These are phyloP conservation scores for Gobio gobio DNA, from an alignment of 2,113 vertebrate genomes.

Conservation along the genomic window DNA sequence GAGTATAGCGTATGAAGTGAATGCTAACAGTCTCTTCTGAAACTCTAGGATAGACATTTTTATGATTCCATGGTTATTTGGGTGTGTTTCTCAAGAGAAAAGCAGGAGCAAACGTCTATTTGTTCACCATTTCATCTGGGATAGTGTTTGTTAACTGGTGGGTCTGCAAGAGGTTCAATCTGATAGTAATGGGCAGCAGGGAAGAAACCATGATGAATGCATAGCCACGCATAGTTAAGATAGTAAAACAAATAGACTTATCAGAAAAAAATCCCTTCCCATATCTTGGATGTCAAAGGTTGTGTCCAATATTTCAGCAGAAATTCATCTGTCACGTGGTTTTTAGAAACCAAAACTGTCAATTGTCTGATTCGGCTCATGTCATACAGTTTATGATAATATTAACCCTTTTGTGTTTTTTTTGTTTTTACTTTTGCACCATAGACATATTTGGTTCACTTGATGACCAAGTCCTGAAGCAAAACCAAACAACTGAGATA, in stretches of 20 bases:
- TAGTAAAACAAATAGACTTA: not conserved
- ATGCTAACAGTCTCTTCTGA: not conserved
- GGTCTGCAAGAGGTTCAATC: not conserved
- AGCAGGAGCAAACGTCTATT: not conserved
- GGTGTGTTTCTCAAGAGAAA: not conserved
- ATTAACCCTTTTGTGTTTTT: not conserved
- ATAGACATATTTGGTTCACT: not conserved
- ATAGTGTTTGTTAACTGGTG: not conserved
- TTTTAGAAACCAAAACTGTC: not conserved
- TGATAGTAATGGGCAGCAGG: not conserved
- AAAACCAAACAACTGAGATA: not conserved
- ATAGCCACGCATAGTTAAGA: not conserved
- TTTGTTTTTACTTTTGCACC: not conserved
- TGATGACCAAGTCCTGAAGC: not conserved
- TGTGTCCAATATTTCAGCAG: not conserved
- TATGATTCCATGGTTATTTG: not conserved
- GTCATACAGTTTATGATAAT: not conserved
- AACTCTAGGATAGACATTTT: not conserved
- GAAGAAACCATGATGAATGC: not conserved
- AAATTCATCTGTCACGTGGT: not conserved
- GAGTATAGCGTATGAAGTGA: not conserved
- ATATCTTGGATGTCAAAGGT: slow-evolving; percentile 10
- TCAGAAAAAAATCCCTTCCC: not conserved
- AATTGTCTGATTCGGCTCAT: not conserved
- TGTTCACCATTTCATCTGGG: not conserved